Conservation (phyloP, 2,888 invertebrate species). For the Drosophila infuscata region DNA sequence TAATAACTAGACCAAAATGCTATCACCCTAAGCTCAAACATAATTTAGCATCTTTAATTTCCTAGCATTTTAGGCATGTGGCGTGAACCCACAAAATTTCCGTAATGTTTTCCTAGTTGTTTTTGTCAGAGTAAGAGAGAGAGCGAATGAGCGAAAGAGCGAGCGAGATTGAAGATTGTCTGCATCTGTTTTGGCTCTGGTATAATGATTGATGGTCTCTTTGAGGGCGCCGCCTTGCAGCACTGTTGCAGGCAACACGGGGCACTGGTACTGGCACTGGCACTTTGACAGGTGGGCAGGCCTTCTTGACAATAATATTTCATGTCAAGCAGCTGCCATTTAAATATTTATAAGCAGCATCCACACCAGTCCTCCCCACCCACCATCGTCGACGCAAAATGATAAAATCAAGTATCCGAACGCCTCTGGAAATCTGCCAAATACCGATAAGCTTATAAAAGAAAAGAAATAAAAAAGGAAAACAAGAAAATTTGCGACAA, state of each 20-base stretch:
- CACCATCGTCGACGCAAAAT: neutral
- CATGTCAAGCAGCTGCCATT: constrained; percentile 59
- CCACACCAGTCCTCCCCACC: neutral
- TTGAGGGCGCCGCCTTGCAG: neutral
- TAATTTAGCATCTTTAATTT: constrained; percentile 38
- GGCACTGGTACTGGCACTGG: neutral
- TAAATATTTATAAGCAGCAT: constrained; percentile 62
- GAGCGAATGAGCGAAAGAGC: neutral
- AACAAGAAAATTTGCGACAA: constrained; percentile 45
- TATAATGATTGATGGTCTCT: constrained; percentile 52
- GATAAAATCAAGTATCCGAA: neutral
- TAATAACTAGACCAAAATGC: neutral
- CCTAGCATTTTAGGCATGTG: constrained; percentile 18
- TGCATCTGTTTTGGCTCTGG: constrained; percentile 34
- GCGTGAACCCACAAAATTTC: constrained; percentile 42
- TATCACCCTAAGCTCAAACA: neutral
- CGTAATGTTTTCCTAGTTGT: constrained; percentile 8
- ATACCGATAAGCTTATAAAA: constrained; percentile 46
- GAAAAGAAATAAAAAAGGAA: constrained; percentile 8
- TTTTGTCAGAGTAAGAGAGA: neutral
- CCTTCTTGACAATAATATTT: constrained; percentile 57
- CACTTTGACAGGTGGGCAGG: constrained; percentile 39
- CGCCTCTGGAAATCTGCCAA: constrained; percentile 32
- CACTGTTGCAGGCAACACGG: neutral
- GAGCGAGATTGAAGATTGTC: neutral